A percentile compares a stretch with the other conserved stretches of the same genome.
These are phyloP conservation scores for Lethenteron reissneri DNA, from an alignment of 2,113 vertebrate species.

Conservation along the genomic window DNA sequence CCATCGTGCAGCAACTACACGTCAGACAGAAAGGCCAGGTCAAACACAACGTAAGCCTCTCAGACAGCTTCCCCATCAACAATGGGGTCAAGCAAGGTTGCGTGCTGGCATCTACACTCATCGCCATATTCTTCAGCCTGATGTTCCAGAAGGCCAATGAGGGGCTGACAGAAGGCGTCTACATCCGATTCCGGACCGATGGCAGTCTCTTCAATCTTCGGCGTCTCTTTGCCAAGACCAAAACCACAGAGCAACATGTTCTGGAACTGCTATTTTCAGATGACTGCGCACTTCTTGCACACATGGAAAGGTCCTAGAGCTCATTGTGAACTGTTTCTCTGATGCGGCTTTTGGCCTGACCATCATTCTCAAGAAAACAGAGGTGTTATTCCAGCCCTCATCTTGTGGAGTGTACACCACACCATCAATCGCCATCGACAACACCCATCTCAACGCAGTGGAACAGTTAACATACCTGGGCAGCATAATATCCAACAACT, in stretches of 20 bases:
- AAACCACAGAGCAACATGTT: not conserved
- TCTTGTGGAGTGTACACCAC: not conserved
- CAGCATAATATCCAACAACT: no score
- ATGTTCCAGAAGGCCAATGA: not conserved
- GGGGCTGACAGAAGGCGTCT: not conserved
- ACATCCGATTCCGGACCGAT: not conserved
- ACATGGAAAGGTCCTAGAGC: not conserved
- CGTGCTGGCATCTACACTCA: no score
- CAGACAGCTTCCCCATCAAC: no score
- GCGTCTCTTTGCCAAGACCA: not conserved
- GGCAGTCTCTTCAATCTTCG: constrained; percentile 1
- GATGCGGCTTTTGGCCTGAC: not conserved
- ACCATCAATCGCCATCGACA: not conserved
- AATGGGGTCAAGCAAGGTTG: no score
- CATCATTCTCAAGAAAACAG: not conserved
- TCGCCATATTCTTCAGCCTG: no score
- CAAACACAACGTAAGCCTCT: no score
- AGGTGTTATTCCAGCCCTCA: not conserved
- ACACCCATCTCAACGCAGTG: not conserved
- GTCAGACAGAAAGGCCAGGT: no score
- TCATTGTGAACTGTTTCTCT: constrained; percentile 1
- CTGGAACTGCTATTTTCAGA: not conserved
- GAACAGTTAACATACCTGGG: no score
- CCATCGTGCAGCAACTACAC: no score
- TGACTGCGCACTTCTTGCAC: not conserved